Evolutionary conservation across 2,888 invertebrate species (phyloP).

Genomic region (Platynereis dumerilii): DNA sequence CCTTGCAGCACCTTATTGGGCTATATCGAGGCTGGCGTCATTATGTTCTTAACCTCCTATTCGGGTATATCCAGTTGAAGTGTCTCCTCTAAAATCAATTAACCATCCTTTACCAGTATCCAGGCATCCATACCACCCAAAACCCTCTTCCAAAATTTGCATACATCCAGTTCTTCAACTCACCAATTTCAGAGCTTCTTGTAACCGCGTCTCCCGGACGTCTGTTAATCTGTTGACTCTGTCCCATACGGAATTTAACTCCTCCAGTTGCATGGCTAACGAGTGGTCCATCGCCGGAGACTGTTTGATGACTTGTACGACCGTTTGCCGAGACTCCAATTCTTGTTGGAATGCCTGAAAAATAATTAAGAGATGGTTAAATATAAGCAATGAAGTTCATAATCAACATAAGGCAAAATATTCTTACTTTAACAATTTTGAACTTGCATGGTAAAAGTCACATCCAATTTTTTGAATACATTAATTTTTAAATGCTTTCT

Average conservation of each 20-base stretch:
- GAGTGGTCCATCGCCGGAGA: constrained; percentile 49
- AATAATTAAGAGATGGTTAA: background rate
- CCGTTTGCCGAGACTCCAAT: constrained; percentile 42
- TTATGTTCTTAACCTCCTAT: no score
- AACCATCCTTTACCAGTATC: no score
- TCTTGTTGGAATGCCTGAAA: constrained; percentile 59
- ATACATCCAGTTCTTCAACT: no score
- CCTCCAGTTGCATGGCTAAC: constrained; percentile 46
- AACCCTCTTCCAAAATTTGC: no score
- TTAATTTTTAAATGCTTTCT: background rate
- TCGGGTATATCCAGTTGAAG: no score
- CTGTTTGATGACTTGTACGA: constrained; percentile 52
- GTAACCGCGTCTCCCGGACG: constrained; percentile 52
- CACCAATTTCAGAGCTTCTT: constrained; percentile 59
- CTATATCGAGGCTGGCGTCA: no score
- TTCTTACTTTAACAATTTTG: no score
- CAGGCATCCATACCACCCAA: no score
- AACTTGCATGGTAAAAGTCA: background rate
- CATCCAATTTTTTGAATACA: background rate
- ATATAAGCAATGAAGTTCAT: background rate
- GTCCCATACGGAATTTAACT: constrained; percentile 56
- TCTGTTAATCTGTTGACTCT: constrained; percentile 54
- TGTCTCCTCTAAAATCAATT: no score
- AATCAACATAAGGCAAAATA: no score
- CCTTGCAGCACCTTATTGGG: no score